These are phyloP conservation scores for Drosophila elegans DNA, from an alignment of 1,140 invertebrate species.

Conservation along the genomic window DNA sequence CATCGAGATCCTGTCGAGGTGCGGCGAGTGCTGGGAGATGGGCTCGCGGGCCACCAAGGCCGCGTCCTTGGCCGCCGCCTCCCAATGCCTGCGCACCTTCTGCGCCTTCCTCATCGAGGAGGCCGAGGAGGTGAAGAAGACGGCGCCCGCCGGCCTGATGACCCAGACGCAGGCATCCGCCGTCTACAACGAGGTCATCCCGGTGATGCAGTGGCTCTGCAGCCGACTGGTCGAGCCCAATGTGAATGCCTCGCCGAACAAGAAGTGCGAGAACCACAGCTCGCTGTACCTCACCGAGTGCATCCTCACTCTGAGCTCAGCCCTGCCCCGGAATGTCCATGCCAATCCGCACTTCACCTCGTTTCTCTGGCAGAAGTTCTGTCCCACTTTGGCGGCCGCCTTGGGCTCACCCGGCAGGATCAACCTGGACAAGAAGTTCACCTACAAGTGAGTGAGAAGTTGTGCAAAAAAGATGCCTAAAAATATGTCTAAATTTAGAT, in stretches of 20 bases:
- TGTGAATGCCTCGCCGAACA: constrained; percentile 85
- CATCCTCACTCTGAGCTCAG: constrained; percentile 92
- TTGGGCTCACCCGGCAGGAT: constrained; percentile 90
- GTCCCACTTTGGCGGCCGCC: constrained; percentile 94
- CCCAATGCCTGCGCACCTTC: constrained; percentile 92
- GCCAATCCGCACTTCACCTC: constrained; percentile 93
- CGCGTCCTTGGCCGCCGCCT: constrained; percentile 92
- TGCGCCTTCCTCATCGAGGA: constrained; percentile 89
- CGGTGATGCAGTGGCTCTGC: constrained; percentile 95
- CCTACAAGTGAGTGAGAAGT: constrained; percentile 71
- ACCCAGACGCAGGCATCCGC: constrained; percentile 88
- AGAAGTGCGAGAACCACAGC: constrained; percentile 88
- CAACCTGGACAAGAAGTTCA: constrained; percentile 84
- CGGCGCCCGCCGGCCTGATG: constrained; percentile 81
- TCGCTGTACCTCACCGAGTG: constrained; percentile 93
- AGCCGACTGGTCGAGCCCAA: constrained; percentile 92
- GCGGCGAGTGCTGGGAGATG: constrained; percentile 90
- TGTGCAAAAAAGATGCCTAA: too few relatives aligned
- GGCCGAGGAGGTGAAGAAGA: constrained; percentile 84
- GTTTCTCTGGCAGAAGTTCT: constrained; percentile 96
- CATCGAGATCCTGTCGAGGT: constrained; percentile 90
- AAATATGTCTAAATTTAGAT: too few relatives aligned
- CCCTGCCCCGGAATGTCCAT: constrained; percentile 92
- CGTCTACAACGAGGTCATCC: constrained; percentile 95
- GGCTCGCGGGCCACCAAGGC: constrained; percentile 92